A percentile compares a stretch with the other conserved stretches of the same genome.
phyloP scores from a whole-genome alignment of 2,888 invertebrate genomes.

The Mycalesis mineus region DNA sequence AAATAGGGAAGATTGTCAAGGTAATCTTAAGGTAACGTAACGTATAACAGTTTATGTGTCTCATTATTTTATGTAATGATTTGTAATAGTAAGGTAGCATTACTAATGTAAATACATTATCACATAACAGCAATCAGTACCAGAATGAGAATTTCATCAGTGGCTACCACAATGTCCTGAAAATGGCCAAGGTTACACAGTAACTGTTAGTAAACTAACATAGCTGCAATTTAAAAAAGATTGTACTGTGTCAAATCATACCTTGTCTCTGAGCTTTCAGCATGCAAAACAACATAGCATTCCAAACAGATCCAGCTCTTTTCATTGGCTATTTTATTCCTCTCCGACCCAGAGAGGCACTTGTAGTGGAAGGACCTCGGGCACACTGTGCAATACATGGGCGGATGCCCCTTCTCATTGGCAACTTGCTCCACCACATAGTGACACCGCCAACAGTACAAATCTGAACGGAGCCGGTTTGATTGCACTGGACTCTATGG shows the following conservation, averaged over 20 bases:
- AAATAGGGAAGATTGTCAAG: too few species aligned
- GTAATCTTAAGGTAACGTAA: too few species aligned
- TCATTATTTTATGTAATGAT: too few species aligned
- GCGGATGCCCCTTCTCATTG: slow-evolving; percentile 52
- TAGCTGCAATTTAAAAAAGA: too few species aligned
- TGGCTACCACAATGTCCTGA: too few species aligned
- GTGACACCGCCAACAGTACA: slow-evolving; percentile 96
- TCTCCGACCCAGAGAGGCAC: slow-evolving; percentile 80
- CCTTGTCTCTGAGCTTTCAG: slow-evolving; percentile 85
- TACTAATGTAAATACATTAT: too few species aligned
- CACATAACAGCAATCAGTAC: too few species aligned
- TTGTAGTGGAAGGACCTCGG: slow-evolving; percentile 90
- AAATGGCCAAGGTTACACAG: too few species aligned
- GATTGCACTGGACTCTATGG: slow-evolving; percentile 39
- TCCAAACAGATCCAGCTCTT: slow-evolving; percentile 91
- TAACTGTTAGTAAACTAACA: too few species aligned
- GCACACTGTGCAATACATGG: slow-evolving; percentile 87
- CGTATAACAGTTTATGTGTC: too few species aligned
- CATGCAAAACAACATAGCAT: slow-evolving; percentile 84
- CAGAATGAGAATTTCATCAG: too few species aligned
- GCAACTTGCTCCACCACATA: slow-evolving; percentile 79
- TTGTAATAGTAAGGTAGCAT: too few species aligned
- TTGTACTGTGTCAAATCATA: slow-evolving; percentile 39
- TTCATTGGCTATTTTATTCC: slow-evolving; percentile 59
- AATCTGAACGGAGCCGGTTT: slow-evolving; percentile 77